Conservation (phyloP, 2,888 invertebrate species). For the Antheraea yamamai region DNA sequence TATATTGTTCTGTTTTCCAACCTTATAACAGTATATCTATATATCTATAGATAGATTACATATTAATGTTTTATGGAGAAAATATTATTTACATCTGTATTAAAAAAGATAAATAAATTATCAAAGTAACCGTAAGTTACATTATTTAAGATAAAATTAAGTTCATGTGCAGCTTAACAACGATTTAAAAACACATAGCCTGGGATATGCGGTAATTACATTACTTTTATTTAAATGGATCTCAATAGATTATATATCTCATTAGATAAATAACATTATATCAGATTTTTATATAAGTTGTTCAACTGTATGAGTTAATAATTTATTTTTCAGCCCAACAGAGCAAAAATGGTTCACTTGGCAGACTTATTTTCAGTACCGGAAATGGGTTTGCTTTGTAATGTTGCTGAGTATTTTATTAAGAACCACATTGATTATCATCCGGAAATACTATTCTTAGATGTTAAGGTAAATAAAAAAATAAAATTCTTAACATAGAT, state of each 20-base stretch:
- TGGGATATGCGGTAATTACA: not conserved
- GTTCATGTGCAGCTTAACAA: too few relatives aligned
- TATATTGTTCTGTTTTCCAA: not conserved
- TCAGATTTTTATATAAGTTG: not conserved
- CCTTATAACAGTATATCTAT: not conserved
- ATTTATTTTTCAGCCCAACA: slow-evolving; percentile 71
- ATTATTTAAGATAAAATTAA: not conserved
- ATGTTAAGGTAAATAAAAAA: slow-evolving; percentile 89
- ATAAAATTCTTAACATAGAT: too few relatives aligned
- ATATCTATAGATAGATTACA: not conserved
- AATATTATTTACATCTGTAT: not conserved
- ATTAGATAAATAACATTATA: not conserved
- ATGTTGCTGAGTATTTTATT: slow-evolving; percentile 96
- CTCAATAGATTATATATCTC: too few relatives aligned
- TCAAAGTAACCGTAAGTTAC: not conserved
- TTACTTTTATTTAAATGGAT: not conserved
- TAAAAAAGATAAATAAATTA: not conserved
- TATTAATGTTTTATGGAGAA: too few relatives aligned
- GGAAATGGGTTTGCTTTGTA: slow-evolving; percentile 96
- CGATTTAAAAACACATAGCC: not conserved
- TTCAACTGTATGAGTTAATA: not conserved
- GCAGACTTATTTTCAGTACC: slow-evolving; percentile 98
- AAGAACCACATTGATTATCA: slow-evolving; percentile 95
- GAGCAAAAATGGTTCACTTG: slow-evolving; percentile 94
- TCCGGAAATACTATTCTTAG: slow-evolving; percentile 96